These are phyloP conservation scores for Neomorphus geoffroyi DNA, from an alignment of 2,797 vertebrate genomes.

Conservation along the genomic window DNA sequence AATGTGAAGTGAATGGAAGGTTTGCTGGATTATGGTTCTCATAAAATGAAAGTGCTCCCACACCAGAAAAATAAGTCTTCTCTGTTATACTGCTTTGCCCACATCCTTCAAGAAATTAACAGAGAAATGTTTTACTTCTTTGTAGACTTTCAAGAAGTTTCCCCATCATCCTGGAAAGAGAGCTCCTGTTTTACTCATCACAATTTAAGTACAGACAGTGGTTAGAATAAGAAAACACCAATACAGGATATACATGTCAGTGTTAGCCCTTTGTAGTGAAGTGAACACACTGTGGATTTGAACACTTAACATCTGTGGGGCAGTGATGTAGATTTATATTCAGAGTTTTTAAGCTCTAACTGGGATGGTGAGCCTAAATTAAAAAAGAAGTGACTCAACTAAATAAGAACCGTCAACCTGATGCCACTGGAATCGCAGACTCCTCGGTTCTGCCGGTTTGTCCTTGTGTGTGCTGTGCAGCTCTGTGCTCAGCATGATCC, in stretches of 20 bases:
- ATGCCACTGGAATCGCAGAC: neutral
- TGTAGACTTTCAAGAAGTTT: neutral
- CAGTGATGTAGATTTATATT: neutral
- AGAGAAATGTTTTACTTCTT: neutral
- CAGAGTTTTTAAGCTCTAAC: neutral
- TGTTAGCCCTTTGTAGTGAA: neutral
- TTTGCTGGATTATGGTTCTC: neutral
- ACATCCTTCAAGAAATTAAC: neutral
- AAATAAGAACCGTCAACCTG: neutral
- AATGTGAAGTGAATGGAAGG: neutral
- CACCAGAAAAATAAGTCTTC: neutral
- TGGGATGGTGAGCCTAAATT: neutral
- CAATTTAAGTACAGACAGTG: neutral
- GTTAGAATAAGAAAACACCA: neutral
- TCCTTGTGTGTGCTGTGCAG: fast-evolving
- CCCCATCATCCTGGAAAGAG: neutral
- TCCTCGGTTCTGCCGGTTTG: neutral
- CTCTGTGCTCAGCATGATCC: neutral
- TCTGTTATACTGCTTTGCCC: neutral
- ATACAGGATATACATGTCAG: neutral
- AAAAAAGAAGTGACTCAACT: neutral
- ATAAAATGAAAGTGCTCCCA: neutral
- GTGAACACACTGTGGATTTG: neutral
- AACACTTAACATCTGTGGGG: neutral
- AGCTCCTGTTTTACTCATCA: neutral